phyloP scores from a whole-genome alignment of 2,888 invertebrate species.

The Synanthedon myopaeformis region DNA sequence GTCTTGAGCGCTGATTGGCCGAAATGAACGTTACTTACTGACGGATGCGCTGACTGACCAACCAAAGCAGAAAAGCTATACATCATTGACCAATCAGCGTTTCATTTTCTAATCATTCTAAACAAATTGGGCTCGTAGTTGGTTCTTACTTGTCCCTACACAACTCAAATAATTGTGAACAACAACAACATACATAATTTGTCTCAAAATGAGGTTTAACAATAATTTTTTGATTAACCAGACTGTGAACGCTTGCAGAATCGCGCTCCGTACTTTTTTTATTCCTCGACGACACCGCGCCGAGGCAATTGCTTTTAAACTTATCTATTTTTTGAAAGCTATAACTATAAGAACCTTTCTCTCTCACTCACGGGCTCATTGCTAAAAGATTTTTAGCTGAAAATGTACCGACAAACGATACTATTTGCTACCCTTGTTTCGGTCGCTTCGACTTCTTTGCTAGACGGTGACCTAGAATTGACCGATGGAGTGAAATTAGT shows the following conservation, averaged over 20 bases:
- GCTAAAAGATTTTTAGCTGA: slow-evolving; percentile 31
- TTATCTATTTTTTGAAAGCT: slow-evolving; percentile 64
- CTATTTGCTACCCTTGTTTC: slow-evolving; percentile 24
- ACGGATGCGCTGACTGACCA: too few relatives aligned
- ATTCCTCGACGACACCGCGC: slow-evolving; percentile 22
- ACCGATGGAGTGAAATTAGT: slow-evolving; percentile 76
- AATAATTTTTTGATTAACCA: slow-evolving; percentile 14
- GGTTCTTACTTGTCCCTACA: too few relatives aligned
- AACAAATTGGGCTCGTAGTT: too few relatives aligned
- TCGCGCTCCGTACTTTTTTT: slow-evolving; percentile 25
- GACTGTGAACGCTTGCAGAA: slow-evolving; percentile 28
- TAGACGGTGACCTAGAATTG: slow-evolving; percentile 68
- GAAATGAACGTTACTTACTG: too few relatives aligned
- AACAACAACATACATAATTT: slow-evolving; percentile 9
- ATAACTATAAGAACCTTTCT: slow-evolving; percentile 48
- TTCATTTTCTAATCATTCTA: too few relatives aligned
- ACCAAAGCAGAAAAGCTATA: too few relatives aligned
- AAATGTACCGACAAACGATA: slow-evolving; percentile 45
- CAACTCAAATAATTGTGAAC: too few relatives aligned
- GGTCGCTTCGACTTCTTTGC: slow-evolving; percentile 26
- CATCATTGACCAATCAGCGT: too few relatives aligned
- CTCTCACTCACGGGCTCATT: slow-evolving; percentile 53
- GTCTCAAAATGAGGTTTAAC: slow-evolving; percentile 5
- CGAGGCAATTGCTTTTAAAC: slow-evolving; percentile 31
- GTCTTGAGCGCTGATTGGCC: too few relatives aligned